Percentiles rank a stretch among this genome's conserved stretches.
Conservation (phyloP, 2,113 vertebrate genomes). For the Oplegnathus fasciatus region DNA sequence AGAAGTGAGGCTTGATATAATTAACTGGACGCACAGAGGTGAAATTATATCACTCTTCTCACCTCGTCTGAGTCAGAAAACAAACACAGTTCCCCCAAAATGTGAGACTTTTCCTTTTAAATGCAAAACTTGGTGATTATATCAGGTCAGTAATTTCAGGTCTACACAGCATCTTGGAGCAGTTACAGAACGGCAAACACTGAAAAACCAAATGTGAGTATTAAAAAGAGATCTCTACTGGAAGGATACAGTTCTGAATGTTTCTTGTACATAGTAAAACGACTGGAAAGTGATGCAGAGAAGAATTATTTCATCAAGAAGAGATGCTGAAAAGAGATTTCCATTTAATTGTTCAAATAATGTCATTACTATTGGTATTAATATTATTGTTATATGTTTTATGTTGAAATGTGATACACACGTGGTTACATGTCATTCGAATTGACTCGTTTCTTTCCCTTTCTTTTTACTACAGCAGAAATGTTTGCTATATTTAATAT, state of each 20-base stretch:
- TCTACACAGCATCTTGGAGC: slow-evolving; percentile 2
- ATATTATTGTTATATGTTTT: slow-evolving; percentile 66
- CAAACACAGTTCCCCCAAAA: not conserved
- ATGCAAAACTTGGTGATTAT: not conserved
- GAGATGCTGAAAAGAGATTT: slow-evolving; percentile 81
- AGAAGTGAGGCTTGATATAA: not conserved
- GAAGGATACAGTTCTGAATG: slow-evolving; percentile 72
- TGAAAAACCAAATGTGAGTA: slow-evolving; percentile 70
- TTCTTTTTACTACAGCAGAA: slow-evolving; percentile 61
- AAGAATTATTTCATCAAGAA: slow-evolving; percentile 24
- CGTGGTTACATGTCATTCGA: slow-evolving; percentile 59
- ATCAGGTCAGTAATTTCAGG: slow-evolving; percentile 24
- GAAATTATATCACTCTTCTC: not conserved
- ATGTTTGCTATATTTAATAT: slow-evolving; percentile 78
- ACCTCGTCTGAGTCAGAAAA: not conserved
- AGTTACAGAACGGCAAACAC: slow-evolving; percentile 44
- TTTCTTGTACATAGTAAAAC: slow-evolving; percentile 64
- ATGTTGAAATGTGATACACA: slow-evolving; percentile 69
- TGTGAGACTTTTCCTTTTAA: slow-evolving; percentile 15
- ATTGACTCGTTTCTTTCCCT: slow-evolving; percentile 30
- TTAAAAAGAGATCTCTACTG: slow-evolving; percentile 36
- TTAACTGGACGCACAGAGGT: not conserved
- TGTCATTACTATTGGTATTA: slow-evolving; percentile 57
- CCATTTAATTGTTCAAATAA: slow-evolving; percentile 46
- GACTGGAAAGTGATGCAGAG: slow-evolving; percentile 17